A percentile compares a stretch with the other conserved stretches of the same genome.
Evolutionary conservation across 2,113 vertebrate species (phyloP).

Genomic region (Cochlearius cochlearius): DNA sequence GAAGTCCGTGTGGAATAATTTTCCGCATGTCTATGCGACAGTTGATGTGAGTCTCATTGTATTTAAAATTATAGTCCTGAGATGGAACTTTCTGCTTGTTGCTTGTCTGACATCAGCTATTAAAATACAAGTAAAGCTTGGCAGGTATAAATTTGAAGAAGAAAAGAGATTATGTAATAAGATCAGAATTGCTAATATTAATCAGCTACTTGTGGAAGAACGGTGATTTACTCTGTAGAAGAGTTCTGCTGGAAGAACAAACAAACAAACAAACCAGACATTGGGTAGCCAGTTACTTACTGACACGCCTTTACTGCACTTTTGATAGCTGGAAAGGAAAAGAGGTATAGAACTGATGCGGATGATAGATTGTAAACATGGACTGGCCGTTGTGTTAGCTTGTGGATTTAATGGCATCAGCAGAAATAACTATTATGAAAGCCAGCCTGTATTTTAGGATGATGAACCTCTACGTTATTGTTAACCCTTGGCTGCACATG

Average conservation of each 20-base stretch:
- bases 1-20: slow-evolving; percentile 80
- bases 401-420: not conserved
- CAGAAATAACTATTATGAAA: not conserved
- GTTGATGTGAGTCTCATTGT: slow-evolving; percentile 81
- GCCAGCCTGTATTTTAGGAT: not conserved
- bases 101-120: slow-evolving; percentile 81
- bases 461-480: not conserved
- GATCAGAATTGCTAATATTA: slow-evolving; percentile 67
- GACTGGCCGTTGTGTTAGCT: not conserved
- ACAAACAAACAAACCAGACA: not conserved
- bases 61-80: slow-evolving; percentile 85
- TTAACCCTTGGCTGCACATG: not conserved
- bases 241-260: not conserved
- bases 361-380: not conserved
- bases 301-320: not conserved
- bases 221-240: not conserved
- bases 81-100: slow-evolving; percentile 71
- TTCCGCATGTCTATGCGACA: slow-evolving; percentile 71
- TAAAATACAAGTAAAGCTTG: slow-evolving; percentile 80
- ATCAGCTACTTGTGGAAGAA: slow-evolving; percentile 35
- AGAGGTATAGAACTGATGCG: fast-evolving
- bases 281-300: not conserved
- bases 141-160: slow-evolving; percentile 84
- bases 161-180: slow-evolving; percentile 77
- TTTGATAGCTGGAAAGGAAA: not conserved